Evolutionary conservation across 2,797 vertebrate genomes (phyloP).

Genomic region (Acipenser oxyrinchus): DNA sequence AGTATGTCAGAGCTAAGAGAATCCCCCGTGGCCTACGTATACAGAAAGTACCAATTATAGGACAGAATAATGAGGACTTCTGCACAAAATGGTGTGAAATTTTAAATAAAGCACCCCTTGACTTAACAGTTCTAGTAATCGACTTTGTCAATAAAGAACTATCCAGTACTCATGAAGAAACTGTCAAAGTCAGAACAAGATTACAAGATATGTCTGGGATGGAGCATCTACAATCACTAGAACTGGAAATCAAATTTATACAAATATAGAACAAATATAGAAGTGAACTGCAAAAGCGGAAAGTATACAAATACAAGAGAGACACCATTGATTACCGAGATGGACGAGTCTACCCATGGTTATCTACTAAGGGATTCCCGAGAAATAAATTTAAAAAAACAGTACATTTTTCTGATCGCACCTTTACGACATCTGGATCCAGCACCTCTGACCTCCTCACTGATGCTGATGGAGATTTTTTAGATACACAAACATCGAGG

Average conservation of each 20-base stretch:
- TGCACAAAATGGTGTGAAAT: constrained; percentile 1
- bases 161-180: neutral
- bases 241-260: neutral
- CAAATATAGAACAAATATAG: neutral
- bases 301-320: constrained; percentile 4
- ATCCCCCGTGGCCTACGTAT: neutral
- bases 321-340: constrained; percentile 7
- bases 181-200: neutral
- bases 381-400: neutral
- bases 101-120: neutral
- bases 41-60: constrained; percentile 1
- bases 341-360: constrained; percentile 2
- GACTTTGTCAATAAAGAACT: neutral
- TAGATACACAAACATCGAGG: neutral
- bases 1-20: neutral
- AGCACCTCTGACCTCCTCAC: neutral
- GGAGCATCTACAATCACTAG: too few relatives aligned
- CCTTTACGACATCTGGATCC: neutral
- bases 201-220: too few relatives aligned
- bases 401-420: neutral
- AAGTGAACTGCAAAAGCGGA: neutral
- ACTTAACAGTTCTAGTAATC: neutral
- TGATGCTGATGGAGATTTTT: constrained; percentile 1
- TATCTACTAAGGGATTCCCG: too few relatives aligned
- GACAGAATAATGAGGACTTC: neutral